Base-by-base conservation (phyloP, 1,140 invertebrate species). In the Brachystomella parvula region DNA sequence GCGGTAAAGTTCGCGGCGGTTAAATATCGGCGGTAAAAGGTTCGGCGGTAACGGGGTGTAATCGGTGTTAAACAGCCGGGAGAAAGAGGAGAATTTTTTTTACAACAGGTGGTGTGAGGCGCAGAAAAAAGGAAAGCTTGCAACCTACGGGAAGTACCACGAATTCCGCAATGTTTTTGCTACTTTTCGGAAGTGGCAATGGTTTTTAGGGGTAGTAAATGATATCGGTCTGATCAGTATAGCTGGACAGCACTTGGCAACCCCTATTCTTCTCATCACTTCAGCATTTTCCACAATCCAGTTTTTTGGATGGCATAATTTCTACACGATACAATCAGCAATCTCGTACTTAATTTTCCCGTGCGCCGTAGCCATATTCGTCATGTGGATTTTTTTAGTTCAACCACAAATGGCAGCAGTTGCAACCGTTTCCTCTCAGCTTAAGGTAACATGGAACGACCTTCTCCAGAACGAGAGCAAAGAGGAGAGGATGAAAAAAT, bases 261-360 rank as follows among this genome's bases (percentile, higher is more conserved):
- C 49, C 15, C 49, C 49, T 15, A 26, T 24, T 17, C 15, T 53
- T 6, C 49, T 53, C 12, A 53, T 53, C 21, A 53, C 49, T 6
- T 53, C 12, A 6, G 49, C 49, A 15, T 53, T 53, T 24, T 53
- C 49, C 15, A 53, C 49, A 9, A 53, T 53, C 21, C 12, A 53
- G 12, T 53, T 53, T 24, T 53, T 12, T 12, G 49, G 49, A 6
- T 53, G 49, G 49, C 49, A 53, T 3, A 53, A 53, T 26, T 53
- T 53, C 24, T 3, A 53, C 12, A 53, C 49, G 24, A 53, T 53
- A 17, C 12, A 9, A 12, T 19, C 15, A 6, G 49, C 49, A 15
- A 53, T 53, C 21, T 53, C 49, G 6, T 53, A 53, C 24, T 53
- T 53, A 24, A 53, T 53, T 53, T 53, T 53, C 24, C 49, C 49